Base-by-base conservation (phyloP, 2,797 vertebrate species). In the Scolopax bukidnonensis region DNA sequence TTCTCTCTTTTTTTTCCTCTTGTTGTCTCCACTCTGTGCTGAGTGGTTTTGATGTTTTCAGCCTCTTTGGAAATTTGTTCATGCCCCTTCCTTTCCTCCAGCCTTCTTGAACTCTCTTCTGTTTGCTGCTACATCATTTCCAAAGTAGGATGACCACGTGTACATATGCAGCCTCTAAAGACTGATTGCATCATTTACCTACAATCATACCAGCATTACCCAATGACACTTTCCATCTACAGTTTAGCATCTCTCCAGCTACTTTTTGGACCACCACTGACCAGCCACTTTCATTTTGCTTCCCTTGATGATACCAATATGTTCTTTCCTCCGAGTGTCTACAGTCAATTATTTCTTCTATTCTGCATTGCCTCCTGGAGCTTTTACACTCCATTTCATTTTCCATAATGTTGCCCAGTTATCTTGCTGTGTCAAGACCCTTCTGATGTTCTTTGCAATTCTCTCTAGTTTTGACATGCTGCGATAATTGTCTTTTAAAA, bases 301-400 rank as follows among this genome's bases (percentile, higher is more conserved):
- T 83, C 32, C 38, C 61, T 68, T 87, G 60, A 85, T 61, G 84
- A 48, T 43, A 83, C 38, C 9, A 9, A n/a, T 69, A 47, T 47
- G 84, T 67, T 83, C 57, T 82, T 84, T 74, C 60, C 54, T 87
- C 16, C 0, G 68, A 95, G 64, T 80, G 77, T 83, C 81, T 92
- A 30, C 20, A 84, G 89, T 91, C 85, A 89, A 90, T 95, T 89
- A 90, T 90, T 94, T 91, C 70, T 96, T 87, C 86, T 89, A 40
- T 77, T 93, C 80, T 90, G 70, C 40, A n/a, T 70, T 82, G 50
- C 77, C 67, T 95, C 88, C 68, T 90, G 86, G 77, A 89, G 88
- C 60, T 95, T 84, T 86, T 80, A 90, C 90, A 90, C 73, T 95
- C 84, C 68, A 60, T 94, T 94, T 95, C 30, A 0, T 83, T 87